Evolutionary conservation across 2,888 invertebrate species (phyloP).

Genomic region (Antheraea assamensis): DNA sequence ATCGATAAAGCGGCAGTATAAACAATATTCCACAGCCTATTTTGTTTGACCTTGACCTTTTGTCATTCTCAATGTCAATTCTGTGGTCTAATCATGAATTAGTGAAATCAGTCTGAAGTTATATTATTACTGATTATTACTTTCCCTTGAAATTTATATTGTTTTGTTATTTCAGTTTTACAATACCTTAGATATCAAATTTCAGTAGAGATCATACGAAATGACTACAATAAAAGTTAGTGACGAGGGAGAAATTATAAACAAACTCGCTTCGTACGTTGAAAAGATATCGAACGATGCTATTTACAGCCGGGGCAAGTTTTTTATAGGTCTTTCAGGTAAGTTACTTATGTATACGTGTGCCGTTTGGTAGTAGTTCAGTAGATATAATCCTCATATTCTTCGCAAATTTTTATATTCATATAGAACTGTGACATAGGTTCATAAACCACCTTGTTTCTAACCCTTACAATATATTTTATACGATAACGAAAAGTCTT

Average conservation of each 20-base stretch:
- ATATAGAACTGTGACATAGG: no score
- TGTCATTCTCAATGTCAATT: not conserved
- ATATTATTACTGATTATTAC: no score
- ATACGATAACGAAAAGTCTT: not conserved
- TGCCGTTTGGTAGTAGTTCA: no score
- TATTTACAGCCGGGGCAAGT: constrained; percentile 84
- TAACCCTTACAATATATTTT: not conserved
- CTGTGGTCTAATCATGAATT: no score
- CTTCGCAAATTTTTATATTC: no score
- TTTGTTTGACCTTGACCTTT: not conserved
- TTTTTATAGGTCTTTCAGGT: constrained; percentile 92
- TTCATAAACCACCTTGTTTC: not conserved
- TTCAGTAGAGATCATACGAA: not conserved
- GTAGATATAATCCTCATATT: no score
- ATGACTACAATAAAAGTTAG: constrained; percentile 75
- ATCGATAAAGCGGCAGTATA: no score
- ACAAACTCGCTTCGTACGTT: constrained; percentile 83
- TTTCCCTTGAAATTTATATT: not conserved
- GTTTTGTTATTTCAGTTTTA: not conserved
- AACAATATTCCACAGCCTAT: not conserved
- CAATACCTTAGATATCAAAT: not conserved
- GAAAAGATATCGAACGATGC: constrained; percentile 85
- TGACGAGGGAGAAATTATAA: constrained; percentile 82
- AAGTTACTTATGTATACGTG: no score
- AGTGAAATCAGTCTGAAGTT: no score